phyloP scores from a whole-genome alignment of 1,140 invertebrate species.

The Ceratina calcarata region DNA sequence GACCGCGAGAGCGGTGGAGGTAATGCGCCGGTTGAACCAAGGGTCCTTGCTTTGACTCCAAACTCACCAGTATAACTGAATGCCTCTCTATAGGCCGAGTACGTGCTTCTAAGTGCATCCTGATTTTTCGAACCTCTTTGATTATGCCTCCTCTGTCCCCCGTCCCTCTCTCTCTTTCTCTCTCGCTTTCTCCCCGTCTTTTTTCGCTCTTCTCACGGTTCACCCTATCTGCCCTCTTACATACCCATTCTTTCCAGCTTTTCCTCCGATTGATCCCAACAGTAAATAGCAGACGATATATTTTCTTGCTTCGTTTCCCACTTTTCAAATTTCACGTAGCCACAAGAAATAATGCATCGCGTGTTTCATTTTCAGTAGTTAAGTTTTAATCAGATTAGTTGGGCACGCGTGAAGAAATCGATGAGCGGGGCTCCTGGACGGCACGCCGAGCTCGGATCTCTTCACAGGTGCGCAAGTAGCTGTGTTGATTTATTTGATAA shows the following conservation, averaged over 20 bases:
- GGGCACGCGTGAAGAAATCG: slow-evolving; percentile 19
- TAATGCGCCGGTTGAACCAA: slow-evolving; percentile 57
- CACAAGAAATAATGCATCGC: no score
- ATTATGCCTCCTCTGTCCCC: slow-evolving; percentile 63
- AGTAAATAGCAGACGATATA: not conserved
- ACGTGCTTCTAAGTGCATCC: slow-evolving; percentile 73
- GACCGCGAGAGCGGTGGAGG: slow-evolving; percentile 47
- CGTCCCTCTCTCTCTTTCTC: slow-evolving; percentile 16
- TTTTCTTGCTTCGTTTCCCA: not conserved
- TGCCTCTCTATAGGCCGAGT: slow-evolving; percentile 71
- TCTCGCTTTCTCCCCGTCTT: not conserved
- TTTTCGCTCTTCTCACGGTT: not conserved
- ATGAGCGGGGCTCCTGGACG: slow-evolving; percentile 37
- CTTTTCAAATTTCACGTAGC: no score
- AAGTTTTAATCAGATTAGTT: not conserved
- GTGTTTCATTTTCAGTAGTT: not conserved
- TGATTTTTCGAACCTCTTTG: slow-evolving; percentile 74
- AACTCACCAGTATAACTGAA: slow-evolving; percentile 71
- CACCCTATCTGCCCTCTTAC: not conserved
- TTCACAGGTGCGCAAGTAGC: slow-evolving; percentile 76
- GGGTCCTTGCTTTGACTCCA: slow-evolving; percentile 77
- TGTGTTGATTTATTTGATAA: slow-evolving; percentile 80
- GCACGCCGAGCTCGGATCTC: slow-evolving; percentile 62
- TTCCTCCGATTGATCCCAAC: slow-evolving; percentile 1
- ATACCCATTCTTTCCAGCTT: slow-evolving; percentile 26